Base-by-base conservation (phyloP, 2,888 invertebrate genomes). In the Eristalis tenax region DNA sequence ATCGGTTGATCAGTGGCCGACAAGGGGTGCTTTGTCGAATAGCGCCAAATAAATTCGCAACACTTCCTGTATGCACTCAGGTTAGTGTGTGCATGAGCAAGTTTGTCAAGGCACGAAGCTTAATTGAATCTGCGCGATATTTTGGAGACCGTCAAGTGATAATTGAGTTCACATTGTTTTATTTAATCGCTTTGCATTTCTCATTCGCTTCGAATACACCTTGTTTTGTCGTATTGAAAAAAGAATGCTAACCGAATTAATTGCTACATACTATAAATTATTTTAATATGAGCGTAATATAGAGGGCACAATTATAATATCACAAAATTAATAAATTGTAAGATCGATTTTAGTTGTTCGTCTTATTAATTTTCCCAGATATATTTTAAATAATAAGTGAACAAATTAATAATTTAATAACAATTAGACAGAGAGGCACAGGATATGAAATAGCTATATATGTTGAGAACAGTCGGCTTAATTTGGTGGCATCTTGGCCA, bases 21-120 rank as follows among this genome's bases (percentile, higher is more conserved):
- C 22, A 15, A 40, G 56, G 38, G 32, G 43, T 57, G 59, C 71
- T 79, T 35, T 77, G 71, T 64, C 23, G 57, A 26, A 69, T 40
- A 71, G 71, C 74, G 66, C 57, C 75, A 70, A 83, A 71, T 75
- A 71, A 56, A 73, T 38, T 81, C 64, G 65, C 70, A 66, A 77
- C 5, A 86, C 82, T 86, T 86, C 85, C 85, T 86, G 82, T 66
- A 78, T 78, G 82, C 74, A 86, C 74, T 61, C 18, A 61, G 70
- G 38, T 40, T 35, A 74, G 57, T 59, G 50, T 50, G 38, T 59
- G 57, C 63, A 75, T 61, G 38, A 57, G 69, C 69, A 13, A 23
- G 15, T 57, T 77, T 85, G 76, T 78, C 65, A 74, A 64, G 38
- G 64, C 43, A 50, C 28, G 64, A 66, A 56, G 32, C 43, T 28